These are phyloP conservation scores for Lagenorhynchus albirostris DNA, from an alignment of 2,113 vertebrate species.

Conservation along the genomic window DNA sequence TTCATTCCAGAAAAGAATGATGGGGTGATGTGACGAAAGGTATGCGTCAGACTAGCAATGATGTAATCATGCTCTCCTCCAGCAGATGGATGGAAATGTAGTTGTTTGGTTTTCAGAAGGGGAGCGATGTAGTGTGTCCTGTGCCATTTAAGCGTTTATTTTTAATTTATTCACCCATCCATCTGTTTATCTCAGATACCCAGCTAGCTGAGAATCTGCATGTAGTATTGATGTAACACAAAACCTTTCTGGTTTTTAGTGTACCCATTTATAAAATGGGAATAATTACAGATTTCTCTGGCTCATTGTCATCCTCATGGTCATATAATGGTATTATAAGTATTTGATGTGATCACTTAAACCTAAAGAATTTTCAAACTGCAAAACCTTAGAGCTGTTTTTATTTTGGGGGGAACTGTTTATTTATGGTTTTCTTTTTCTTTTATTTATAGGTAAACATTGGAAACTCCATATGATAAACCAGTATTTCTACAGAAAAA, in stretches of 20 bases:
- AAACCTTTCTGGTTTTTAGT: not conserved
- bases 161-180: not conserved
- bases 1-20: constrained; percentile 3
- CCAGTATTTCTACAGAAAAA: constrained; percentile 69
- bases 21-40: not conserved
- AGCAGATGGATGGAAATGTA: not conserved
- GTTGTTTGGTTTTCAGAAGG: not conserved
- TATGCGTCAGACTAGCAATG: not conserved
- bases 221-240: not conserved
- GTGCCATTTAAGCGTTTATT: constrained; percentile 6
- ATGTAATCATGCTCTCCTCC: not conserved
- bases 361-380: constrained; percentile 25
- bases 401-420: not conserved
- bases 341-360: constrained; percentile 3
- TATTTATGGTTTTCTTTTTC: constrained; percentile 44
- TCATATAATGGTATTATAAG: not conserved
- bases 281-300: constrained; percentile 13
- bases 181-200: not conserved
- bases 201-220: not conserved
- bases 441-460: constrained; percentile 76
- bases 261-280: constrained; percentile 8
- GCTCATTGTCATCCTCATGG: not conserved
- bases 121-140: not conserved
- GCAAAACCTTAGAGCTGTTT: not conserved
- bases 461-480: constrained; percentile 61